These are phyloP conservation scores for Callipepla californica DNA, from an alignment of 2,113 vertebrate species.

Conservation along the genomic window DNA sequence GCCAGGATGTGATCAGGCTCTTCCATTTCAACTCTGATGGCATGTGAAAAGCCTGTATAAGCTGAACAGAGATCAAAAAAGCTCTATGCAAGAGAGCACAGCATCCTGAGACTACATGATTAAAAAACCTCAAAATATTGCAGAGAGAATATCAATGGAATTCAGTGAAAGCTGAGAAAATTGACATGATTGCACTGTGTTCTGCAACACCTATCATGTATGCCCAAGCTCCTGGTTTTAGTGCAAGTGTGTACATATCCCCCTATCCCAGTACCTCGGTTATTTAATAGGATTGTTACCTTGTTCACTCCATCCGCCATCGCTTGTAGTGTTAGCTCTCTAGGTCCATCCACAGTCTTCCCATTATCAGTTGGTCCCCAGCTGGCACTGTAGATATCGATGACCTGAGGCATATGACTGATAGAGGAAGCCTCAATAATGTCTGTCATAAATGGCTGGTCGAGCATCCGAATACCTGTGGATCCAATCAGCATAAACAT, in stretches of 20 bases:
- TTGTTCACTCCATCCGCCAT: constrained; percentile 99
- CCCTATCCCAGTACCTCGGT: neutral
- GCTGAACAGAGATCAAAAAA: neutral
- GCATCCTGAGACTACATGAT: neutral
- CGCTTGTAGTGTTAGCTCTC: constrained; percentile 95
- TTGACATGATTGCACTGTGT: neutral
- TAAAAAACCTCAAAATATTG: neutral
- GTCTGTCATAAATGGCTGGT: constrained; percentile 99
- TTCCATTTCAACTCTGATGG: neutral
- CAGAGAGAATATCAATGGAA: neutral
- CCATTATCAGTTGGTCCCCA: constrained; percentile 99
- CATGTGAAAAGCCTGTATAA: neutral
- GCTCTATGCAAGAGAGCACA: neutral
- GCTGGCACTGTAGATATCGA: constrained; percentile 98
- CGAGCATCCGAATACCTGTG: constrained; percentile 96
- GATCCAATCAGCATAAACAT: neutral
- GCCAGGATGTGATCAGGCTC: neutral
- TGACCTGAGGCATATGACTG: constrained; percentile 98
- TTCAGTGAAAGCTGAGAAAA: rapidly evolving
- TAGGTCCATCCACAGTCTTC: constrained; percentile 98
- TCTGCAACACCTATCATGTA: neutral
- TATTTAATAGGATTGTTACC: constrained; percentile 73
- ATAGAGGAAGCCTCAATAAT: constrained; percentile 99
- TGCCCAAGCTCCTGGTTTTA: neutral
- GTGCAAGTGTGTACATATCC: rapidly evolving